Evolutionary conservation across 2,113 vertebrate species (phyloP).

Genomic region (Salvelinus alpinus): DNA sequence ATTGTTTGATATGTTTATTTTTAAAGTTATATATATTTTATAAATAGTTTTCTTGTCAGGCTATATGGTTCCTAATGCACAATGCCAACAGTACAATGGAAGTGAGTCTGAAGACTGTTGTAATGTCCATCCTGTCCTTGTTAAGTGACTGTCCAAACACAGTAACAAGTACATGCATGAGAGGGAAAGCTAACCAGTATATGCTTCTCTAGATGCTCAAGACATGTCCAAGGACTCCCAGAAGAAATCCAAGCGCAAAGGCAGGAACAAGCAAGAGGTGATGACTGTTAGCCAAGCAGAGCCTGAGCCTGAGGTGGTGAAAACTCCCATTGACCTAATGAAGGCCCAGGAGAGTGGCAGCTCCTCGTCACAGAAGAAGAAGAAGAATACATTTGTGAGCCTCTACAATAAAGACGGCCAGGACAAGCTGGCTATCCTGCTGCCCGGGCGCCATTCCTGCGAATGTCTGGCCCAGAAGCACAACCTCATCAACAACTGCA

Average conservation of each 20-base stretch:
- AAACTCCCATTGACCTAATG: slow-evolving; percentile 92
- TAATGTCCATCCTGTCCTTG: too few species aligned
- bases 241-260: slow-evolving; percentile 89
- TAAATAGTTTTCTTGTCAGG: too few species aligned
- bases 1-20: too few species aligned
- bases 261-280: slow-evolving; percentile 88
- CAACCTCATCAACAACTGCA: slow-evolving; percentile 94
- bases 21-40: too few species aligned
- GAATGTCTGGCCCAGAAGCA: slow-evolving; percentile 97
- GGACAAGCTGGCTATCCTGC: slow-evolving; percentile 83
- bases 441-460: slow-evolving; percentile 87
- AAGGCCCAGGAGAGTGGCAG: slow-evolving; percentile 84
- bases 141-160: too few species aligned
- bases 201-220: slow-evolving; percentile 55
- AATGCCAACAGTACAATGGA: too few species aligned
- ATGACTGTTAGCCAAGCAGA: slow-evolving; percentile 63
- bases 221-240: slow-evolving; percentile 78
- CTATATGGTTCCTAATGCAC: too few species aligned
- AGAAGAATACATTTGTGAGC: slow-evolving; percentile 86
- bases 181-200: not conserved
- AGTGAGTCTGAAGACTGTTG: too few species aligned
- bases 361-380: slow-evolving; percentile 84
- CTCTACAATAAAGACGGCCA: slow-evolving; percentile 92
- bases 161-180: not conserved
- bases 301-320: slow-evolving; percentile 76